These are phyloP conservation scores for Actinia tenebrosa DNA, from an alignment of 64 coral and sea anemone genomes.

Conservation along the genomic window DNA sequence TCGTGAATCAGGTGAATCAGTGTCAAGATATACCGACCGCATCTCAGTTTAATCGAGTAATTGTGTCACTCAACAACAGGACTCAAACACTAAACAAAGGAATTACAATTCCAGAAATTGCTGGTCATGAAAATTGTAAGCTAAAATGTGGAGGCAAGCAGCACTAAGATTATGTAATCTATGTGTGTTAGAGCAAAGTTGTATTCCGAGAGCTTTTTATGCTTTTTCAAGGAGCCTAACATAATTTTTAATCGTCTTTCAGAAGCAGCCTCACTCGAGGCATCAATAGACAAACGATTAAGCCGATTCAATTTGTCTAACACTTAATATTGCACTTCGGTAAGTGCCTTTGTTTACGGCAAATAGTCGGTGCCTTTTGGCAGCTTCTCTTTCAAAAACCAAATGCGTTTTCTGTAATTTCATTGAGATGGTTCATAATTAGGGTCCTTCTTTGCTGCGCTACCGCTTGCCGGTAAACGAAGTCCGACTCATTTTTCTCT, in stretches of 20 bases:
- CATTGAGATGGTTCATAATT: not conserved
- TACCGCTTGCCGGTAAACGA: not conserved
- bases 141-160: not conserved
- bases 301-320: not conserved
- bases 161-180: not conserved
- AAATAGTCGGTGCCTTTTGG: not conserved
- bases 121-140: not conserved
- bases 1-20: too few relatives aligned
- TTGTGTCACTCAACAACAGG: not conserved
- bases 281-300: not conserved
- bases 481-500: too few relatives aligned
- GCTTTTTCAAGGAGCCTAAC: too few relatives aligned
- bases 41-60: not conserved
- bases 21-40: not conserved
- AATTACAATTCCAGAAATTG: not conserved
- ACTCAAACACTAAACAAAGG: not conserved
- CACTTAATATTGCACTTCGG: not conserved
- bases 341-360: not conserved
- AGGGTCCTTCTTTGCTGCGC: not conserved
- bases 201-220: not conserved
- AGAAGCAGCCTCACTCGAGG: not conserved
- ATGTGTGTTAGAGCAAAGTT: not conserved
- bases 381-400: not conserved
- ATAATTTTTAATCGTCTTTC: not conserved
- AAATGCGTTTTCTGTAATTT: slow-evolving; percentile 2